Base-by-base conservation (phyloP, 2,113 vertebrate species). In the Phaethornis superciliosus region DNA sequence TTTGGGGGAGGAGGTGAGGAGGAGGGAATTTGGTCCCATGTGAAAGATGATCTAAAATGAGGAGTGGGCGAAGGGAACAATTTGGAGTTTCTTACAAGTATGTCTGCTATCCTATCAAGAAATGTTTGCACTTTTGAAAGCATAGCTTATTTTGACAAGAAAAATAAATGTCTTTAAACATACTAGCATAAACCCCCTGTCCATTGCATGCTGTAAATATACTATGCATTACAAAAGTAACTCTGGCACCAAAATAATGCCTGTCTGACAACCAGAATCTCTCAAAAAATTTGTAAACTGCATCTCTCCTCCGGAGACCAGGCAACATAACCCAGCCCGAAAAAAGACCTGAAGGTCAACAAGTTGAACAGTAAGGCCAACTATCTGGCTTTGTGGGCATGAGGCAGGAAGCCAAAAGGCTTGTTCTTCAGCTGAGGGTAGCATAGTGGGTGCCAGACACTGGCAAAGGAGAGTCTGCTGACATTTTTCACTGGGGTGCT, bases 41-140 rank as follows among this genome's bases (percentile, higher is more conserved):
- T 91, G 95, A 96, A 94, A 95, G 92, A 97, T 97, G 94, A 96
- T 96, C 93, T 97, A 89, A 97, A 96, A 93, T 68, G 67, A 54
- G 90, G 91, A 96, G 95, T 97, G 93, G 94, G 96, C 20, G 92
- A 96, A 94, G 80, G 92, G 96, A 95, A 91, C 49, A 67, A 92
- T 76, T 96, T 64, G 67, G 88, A 94, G 85, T 95, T 95, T 95
- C 87, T 95, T 94, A 67, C 85, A 93, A 83, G 92, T 82, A 52
- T 64, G 81, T 94, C 92, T 96, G 60, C 89, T 95, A 94, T 95
- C 90, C 95, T 95, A 93, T 56, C 56, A 89, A 95, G 77, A 51
- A 89, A 46, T 44, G 87, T 62, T 95, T 95, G 92, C 30, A 55
- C 91, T 93, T 95, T 96, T 93, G 68, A 54, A 86, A 95, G 60